Conservation (phyloP, 2,113 vertebrate species). For the Megatriorchis doriae region DNA sequence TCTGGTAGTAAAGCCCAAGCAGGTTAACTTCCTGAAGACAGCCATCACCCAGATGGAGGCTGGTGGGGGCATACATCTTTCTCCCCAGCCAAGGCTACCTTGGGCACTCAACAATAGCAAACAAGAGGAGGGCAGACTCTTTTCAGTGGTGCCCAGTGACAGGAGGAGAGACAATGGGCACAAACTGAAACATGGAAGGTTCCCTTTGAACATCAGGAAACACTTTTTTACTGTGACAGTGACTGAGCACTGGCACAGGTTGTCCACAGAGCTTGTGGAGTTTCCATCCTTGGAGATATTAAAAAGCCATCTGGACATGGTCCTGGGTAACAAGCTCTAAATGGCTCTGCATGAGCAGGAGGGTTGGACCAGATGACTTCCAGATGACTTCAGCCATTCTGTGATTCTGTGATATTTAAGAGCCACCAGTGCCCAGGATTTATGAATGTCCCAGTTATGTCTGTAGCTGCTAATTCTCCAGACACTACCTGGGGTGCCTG, state of each 20-base stretch:
- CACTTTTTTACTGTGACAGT: neutral
- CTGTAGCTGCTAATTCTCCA: neutral
- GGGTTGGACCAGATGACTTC: neutral
- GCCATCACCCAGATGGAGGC: neutral
- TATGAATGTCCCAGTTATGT: neutral
- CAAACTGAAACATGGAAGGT: neutral
- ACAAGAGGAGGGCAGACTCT: neutral
- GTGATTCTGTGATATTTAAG: neutral
- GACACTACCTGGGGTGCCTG: neutral
- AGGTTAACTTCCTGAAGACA: neutral
- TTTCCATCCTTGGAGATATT: neutral
- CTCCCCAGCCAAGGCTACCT: neutral
- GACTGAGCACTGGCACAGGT: neutral
- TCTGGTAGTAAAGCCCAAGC: neutral
- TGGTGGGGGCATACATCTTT: neutral
- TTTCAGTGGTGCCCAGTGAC: neutral
- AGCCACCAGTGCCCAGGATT: neutral
- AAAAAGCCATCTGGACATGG: fast-evolving
- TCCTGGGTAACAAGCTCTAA: neutral
- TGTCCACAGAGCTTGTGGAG: neutral
- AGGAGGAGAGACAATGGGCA: neutral
- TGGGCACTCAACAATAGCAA: neutral
- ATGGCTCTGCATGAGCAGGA: neutral
- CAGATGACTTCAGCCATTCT: neutral
- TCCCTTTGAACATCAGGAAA: neutral